Evolutionary conservation across 1,140 invertebrate species (phyloP), one percentile per base, ranked within the genome.

Genomic region (Oppia nitens): DNA sequence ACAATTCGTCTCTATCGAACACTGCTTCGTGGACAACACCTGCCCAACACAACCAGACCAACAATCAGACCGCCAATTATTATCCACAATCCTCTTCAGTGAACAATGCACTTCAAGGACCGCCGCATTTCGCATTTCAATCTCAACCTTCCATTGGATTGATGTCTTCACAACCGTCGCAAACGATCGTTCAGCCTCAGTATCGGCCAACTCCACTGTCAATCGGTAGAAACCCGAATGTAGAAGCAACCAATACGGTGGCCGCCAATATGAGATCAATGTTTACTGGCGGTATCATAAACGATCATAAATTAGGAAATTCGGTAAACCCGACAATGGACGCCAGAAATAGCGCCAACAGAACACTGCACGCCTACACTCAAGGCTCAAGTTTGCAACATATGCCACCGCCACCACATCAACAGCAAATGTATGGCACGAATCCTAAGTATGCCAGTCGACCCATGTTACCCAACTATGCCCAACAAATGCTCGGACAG

Each of bases 1-100:
- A 60, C 24, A 54, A 63, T 60, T 64, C 66, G 20, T 73, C 78
- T 28, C 77, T 76, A 66, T 70, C 74, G 28, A 70, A 71, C 24
- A 76, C 75, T 28, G 28, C 57, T 20, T 24, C 56, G 40, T 74
- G 75, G 17, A 75, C 76, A 51, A 77, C 75, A 58, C 77, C 77
- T 47, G 78, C 75, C 57, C 78, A 76, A 55, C 77, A 77, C 11
- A 59, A 62, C n/a, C 52, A 60, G 45, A 47, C 64, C 6, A 60
- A 64, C 25, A 55, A 52, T 53, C 62, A 60, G 48, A 59, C 53
- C 23, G 57, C 64, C 3, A 62, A 57, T 29, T 64, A 55, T 47
- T 65, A 64, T 51, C 64, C 62, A 50, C 62, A 63, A 23, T 56
- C 62, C 12, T 21, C 21, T 28, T 51, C 60, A 24, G 51, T 56